Base-by-base conservation (phyloP, 2,888 invertebrate genomes). In the Pachymerium ferrugineum region DNA sequence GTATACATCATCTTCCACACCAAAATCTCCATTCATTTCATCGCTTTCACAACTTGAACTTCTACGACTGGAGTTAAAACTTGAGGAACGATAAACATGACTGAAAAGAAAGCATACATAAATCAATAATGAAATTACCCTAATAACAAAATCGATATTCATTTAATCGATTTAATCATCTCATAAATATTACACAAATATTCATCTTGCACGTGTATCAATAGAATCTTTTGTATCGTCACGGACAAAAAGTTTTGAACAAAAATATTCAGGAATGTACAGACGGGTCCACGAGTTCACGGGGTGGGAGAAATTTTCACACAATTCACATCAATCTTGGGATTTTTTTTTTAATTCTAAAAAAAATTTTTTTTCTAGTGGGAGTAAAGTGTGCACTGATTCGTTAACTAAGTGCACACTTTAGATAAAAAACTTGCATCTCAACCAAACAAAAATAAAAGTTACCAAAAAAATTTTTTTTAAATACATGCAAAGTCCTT, bases 21-120 rank as follows among this genome's bases (percentile, higher is more conserved):
- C 93, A 74, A 92, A 93, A 86, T 96, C 94, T 78, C 94, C 94
- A 86, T 93, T 94, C 89, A 94, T 92, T 85, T 95, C 95, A 87
- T 95, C 95, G 12, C 79, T 79, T 76, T 81, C 81, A 74, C 91
- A 92, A 84, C 93, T 93, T 81, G 90, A 92, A 79, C 94, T 94
- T 82, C 93, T 89, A 78, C 94, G 93, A 75, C 93, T 93, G 79
- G 93, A 93, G 86, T 93, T 93, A 85, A 94, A 94, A 85, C 93
- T 93, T 82, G 93, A 92, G 83, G 93, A 93, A 83, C 94, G 89
- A 86, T 93, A 93, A 81, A 94, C 38, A 14, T 75, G 74, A 22
- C 76, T 76, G 73, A 16, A 38, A 70, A 35, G 25, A 4, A 62
- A 14, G 33, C 69, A 69, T 25, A 69, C 19, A 69, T 22, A 69